phyloP scores from a whole-genome alignment of 2,113 vertebrate species.

The Gobiocypris rarus region DNA sequence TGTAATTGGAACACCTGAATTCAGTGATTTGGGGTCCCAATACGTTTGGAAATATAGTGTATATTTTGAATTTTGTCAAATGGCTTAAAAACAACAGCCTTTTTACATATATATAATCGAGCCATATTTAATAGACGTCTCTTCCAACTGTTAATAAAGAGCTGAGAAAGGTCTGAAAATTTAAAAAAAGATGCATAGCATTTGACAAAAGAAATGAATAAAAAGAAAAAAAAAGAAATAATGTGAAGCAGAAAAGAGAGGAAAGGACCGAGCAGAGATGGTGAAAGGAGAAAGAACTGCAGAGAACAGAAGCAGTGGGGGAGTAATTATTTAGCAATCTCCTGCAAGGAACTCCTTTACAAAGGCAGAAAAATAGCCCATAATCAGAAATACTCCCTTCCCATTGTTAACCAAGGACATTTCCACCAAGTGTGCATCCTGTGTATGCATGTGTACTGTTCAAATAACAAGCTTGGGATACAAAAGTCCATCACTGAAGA shows the following conservation, averaged over 20 bases:
- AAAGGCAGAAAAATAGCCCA: constrained; percentile 40
- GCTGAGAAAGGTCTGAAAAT: not conserved
- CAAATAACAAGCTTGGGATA: constrained; percentile 42
- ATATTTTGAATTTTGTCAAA: not conserved
- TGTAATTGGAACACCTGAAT: too few species aligned
- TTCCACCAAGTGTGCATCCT: constrained; percentile 19
- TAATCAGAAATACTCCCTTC: constrained; percentile 43
- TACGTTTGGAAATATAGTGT: too few species aligned
- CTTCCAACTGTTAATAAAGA: not conserved
- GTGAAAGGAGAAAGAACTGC: constrained; percentile 27
- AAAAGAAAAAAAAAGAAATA: not conserved
- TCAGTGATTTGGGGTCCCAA: too few species aligned
- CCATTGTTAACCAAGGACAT: constrained; percentile 44
- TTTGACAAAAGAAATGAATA: too few species aligned
- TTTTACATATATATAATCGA: not conserved
- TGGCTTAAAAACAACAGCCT: not conserved
- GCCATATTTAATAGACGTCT: not conserved
- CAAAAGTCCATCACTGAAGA: constrained; percentile 41
- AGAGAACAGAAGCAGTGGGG: constrained; percentile 53
- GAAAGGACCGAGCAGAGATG: not conserved
- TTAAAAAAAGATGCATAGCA: not conserved
- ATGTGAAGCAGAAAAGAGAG: not conserved
- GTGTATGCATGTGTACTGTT: not conserved
- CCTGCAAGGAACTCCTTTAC: constrained; percentile 43
- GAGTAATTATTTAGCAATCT: constrained; percentile 54